Evolutionary conservation across 2,888 invertebrate genomes (phyloP).

Genomic region (Melieria crassipennis): DNA sequence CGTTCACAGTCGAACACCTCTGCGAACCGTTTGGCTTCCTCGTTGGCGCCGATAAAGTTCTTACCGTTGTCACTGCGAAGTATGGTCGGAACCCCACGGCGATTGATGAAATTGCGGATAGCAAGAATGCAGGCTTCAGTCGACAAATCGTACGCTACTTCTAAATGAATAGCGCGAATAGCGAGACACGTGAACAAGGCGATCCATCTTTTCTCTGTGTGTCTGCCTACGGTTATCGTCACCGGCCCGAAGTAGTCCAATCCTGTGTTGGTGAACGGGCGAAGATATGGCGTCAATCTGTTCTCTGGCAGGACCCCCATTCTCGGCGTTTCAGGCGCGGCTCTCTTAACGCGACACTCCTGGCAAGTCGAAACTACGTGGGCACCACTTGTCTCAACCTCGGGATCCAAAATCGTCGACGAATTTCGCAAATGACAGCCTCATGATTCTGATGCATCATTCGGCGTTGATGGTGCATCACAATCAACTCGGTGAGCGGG

Average conservation of each 20-base stretch:
- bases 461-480: too few relatives aligned
- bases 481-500: too few relatives aligned
- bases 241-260: constrained; percentile 40
- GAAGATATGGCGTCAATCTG: too few relatives aligned
- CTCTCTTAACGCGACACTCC: too few relatives aligned
- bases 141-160: constrained; percentile 37
- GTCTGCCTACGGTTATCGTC: constrained; percentile 30
- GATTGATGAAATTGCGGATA: constrained; percentile 34
- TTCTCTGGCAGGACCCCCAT: too few relatives aligned
- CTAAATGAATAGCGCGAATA: constrained; percentile 17
- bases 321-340: too few relatives aligned
- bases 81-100: constrained; percentile 8
- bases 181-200: constrained; percentile 33
- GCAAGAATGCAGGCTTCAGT: constrained; percentile 40
- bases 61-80: constrained; percentile 36
- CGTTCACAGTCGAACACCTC: constrained; percentile 16
- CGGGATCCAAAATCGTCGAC: too few relatives aligned
- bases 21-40: constrained; percentile 11
- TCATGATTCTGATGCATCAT: too few relatives aligned
- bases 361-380: too few relatives aligned
- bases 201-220: constrained; percentile 31
- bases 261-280: neutral
- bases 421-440: too few relatives aligned
- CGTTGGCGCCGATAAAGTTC: constrained; percentile 17
- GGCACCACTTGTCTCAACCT: too few relatives aligned